A percentile compares a stretch with the other conserved stretches of the same genome.
Conservation (phyloP, 2,113 vertebrate genomes). For the Cyprinodon brontotheroides region DNA sequence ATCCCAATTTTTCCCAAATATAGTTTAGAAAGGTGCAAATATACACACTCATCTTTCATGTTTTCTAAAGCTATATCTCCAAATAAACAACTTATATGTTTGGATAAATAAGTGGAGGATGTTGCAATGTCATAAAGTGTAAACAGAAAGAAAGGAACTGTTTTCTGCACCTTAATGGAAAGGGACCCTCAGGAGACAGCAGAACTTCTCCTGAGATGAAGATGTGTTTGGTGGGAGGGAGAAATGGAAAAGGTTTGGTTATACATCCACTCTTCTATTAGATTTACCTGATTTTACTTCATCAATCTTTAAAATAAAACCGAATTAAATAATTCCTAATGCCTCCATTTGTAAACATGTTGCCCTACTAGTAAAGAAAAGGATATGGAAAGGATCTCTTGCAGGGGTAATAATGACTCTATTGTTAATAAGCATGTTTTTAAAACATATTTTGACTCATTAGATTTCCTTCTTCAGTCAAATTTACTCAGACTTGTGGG, state of each 20-base stretch:
- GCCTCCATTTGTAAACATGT: not conserved
- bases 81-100: slow-evolving; percentile 47
- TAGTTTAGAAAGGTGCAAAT: not conserved
- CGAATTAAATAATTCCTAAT: not conserved
- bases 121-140: slow-evolving; percentile 59
- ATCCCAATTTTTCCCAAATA: not conserved
- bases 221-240: not conserved
- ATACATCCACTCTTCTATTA: not conserved
- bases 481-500: not conserved
- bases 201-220: slow-evolving; percentile 26
- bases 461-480: not conserved
- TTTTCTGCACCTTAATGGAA: slow-evolving; percentile 39
- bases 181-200: slow-evolving; percentile 42
- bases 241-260: not conserved
- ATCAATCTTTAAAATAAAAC: not conserved
- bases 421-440: not conserved
- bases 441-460: not conserved
- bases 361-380: not conserved
- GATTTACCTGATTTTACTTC: not conserved
- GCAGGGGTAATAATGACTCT: not conserved
- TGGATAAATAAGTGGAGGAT: slow-evolving; percentile 21
- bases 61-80: slow-evolving; percentile 15
- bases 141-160: slow-evolving; percentile 62
- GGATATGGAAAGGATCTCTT: not conserved
- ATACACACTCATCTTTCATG: not conserved